Conservation (phyloP, 2,113 vertebrate genomes). For the Gorsachius goisagi region DNA sequence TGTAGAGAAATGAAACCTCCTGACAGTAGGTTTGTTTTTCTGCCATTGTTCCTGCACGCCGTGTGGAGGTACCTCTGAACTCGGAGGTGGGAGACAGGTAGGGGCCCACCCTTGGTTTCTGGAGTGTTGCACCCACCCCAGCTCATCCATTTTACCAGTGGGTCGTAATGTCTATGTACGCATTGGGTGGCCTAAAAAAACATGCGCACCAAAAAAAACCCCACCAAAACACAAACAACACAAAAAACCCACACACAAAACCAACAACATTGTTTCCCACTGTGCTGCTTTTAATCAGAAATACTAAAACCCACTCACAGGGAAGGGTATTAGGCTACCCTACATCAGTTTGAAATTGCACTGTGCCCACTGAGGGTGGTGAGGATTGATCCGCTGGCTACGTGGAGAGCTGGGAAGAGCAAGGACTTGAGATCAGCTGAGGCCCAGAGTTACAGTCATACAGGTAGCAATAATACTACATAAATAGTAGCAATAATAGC, state of each 20-base stretch:
- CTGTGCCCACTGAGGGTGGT: rapidly evolving
- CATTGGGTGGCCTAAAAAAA: neutral
- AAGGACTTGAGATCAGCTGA: neutral
- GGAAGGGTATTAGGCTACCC: neutral
- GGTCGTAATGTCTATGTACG: neutral
- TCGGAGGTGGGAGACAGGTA: rapidly evolving
- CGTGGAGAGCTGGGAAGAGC: neutral
- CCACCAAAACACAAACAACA: too few species aligned
- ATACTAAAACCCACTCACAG: neutral
- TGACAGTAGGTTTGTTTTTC: neutral
- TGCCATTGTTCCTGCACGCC: neutral
- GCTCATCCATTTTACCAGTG: neutral
- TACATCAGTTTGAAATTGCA: neutral
- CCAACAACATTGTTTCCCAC: neutral
- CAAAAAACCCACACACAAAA: neutral
- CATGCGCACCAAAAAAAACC: too few species aligned
- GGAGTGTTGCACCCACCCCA: neutral
- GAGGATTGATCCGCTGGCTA: rapidly evolving
- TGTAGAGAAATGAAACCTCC: neutral
- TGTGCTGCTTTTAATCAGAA: neutral
- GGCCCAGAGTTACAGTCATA: neutral
- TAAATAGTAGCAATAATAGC: neutral
- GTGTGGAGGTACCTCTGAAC: neutral
- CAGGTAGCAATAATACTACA: neutral
- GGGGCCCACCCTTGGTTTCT: neutral